phyloP scores from a whole-genome alignment of 2,113 vertebrate species.

The Callipepla californica region DNA sequence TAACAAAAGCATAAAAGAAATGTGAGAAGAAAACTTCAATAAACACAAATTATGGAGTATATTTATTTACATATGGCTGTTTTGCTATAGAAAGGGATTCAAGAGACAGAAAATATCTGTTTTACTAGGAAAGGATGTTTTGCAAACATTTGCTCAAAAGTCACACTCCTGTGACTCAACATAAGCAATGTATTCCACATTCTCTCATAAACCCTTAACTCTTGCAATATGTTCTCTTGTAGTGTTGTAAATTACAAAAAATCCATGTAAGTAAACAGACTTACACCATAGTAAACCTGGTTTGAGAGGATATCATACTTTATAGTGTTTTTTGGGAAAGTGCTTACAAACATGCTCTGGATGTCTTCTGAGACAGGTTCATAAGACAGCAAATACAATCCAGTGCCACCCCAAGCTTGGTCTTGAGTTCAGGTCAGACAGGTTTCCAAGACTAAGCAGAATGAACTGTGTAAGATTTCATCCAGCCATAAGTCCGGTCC shows the following conservation, averaged over 20 bases:
- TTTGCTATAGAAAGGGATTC: conserved; percentile 21
- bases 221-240: not conserved
- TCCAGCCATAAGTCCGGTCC: conserved; percentile 31
- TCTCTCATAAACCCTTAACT: not conserved
- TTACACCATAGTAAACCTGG: not conserved
- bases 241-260: not conserved
- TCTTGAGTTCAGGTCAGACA: conserved; percentile 38
- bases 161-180: not conserved
- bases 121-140: not conserved
- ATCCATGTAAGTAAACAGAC: not conserved
- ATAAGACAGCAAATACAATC: not conserved
- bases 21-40: conserved; percentile 53
- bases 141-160: not conserved
- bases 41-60: conserved; percentile 58
- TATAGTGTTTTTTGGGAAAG: not conserved
- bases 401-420: not conserved
- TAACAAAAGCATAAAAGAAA: conserved; percentile 53
- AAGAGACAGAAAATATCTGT: not conserved
- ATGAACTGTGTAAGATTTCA: not conserved
- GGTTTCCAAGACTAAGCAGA: conserved; percentile 27
- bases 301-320: not conserved
- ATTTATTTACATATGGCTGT: conserved; percentile 36
- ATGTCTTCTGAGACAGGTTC: conserved; percentile 22
- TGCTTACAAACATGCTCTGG: not conserved
- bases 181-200: not conserved